Conservation (phyloP, 2,888 invertebrate species). For the Coleophora deauratella region DNA sequence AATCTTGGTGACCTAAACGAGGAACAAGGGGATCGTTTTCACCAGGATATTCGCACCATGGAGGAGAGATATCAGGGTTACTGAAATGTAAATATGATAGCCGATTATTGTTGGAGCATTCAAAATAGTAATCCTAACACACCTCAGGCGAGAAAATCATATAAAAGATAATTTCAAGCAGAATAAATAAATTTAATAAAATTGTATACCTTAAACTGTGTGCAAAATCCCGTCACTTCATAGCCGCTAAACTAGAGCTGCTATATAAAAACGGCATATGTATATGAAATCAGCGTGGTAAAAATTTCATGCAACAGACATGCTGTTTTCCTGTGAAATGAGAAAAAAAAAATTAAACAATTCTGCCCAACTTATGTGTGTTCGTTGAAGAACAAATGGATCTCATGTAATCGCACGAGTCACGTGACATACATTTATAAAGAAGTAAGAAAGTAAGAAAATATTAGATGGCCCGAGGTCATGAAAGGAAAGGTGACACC, state of each 20-base stretch:
- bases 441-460: slow-evolving; percentile 9
- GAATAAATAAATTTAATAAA: not conserved
- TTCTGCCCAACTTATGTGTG: slow-evolving; percentile 6
- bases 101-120: no score
- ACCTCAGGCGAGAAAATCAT: not conserved
- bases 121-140: no score
- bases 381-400: slow-evolving; percentile 6
- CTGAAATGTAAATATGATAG: slow-evolving; percentile 24
- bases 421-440: slow-evolving; percentile 5
- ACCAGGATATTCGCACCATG: slow-evolving; percentile 28
- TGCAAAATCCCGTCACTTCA: not conserved
- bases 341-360: slow-evolving; percentile 6
- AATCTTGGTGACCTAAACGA: slow-evolving; percentile 29
- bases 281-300: not conserved
- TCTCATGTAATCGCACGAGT: not conserved
- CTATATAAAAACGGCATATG: not conserved
- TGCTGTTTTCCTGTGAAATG: not conserved
- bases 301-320: not conserved
- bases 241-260: not conserved
- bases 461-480: slow-evolving; percentile 5
- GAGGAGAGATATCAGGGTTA: slow-evolving; percentile 28
- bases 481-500: slow-evolving; percentile 3
- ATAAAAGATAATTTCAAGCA: not conserved
- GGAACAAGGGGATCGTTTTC: slow-evolving; percentile 30
- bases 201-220: not conserved